Evolutionary conservation across 2,888 invertebrate genomes (phyloP), one percentile per base, ranked within the genome.

Genomic region (Drosophila pseudotalamancana): DNA sequence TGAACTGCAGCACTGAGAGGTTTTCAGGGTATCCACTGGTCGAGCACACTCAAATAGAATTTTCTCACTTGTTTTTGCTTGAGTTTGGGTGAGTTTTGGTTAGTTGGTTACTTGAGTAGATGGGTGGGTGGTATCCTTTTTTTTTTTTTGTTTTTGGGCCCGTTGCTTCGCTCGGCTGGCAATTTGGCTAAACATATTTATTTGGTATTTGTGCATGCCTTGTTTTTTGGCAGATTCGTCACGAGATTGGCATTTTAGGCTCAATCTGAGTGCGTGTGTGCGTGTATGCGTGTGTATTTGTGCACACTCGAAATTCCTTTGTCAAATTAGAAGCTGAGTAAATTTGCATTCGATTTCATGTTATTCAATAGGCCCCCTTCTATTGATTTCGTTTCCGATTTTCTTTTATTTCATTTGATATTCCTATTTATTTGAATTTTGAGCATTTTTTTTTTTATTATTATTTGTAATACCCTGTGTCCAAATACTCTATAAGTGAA

Each of bases 121-220:
- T n/a, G 21, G 21, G 21, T 12, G 31, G 2, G 19, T 56, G 40
- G 18, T n/a, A n/a, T n/a, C n/a, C n/a, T n/a, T n/a, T n/a, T n/a
- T n/a, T n/a, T n/a, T n/a, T n/a, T n/a, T n/a, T n/a, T n/a, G 5
- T 51, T n/a, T 32, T 61, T 59, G n/a, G 18, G 45, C 57, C 16
- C 45, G 19, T 39, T 51, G 43, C 16, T 43, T 46, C 31, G 45
- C 40, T 69, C 45, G 45, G 37, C 43, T 69, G 72, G 72, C 86
- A 83, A 85, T 83, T 83, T 83, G 73, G 86, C 77, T 79, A 83
- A 83, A 83, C 80, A 85, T 83, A 83, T 83, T 83, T 86, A 75
- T 83, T 83, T 81, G 85, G 65, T 72, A 72, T 77, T 63, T 70
- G 45, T 77, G 57, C 56, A 57, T 64, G 46, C 59, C 51, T 37